Evolutionary conservation across 2,797 vertebrate genomes (phyloP), one percentile per base, ranked within the genome.

Genomic region (Gymnodraco acuticeps): DNA sequence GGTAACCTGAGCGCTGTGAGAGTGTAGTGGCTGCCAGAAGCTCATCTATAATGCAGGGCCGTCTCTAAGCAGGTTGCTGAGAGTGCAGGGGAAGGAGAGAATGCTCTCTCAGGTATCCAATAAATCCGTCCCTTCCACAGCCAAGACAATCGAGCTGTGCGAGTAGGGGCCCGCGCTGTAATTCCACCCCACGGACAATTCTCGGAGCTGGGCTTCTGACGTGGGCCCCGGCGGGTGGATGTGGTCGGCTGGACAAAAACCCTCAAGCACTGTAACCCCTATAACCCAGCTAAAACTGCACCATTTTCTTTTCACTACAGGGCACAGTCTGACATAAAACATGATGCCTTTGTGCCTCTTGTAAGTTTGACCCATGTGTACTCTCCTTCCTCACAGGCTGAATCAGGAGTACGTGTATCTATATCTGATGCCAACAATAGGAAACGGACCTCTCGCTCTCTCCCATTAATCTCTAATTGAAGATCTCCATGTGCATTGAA

Each of bases 11-110:
- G 89, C 63, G 85, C 82, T 89, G 89, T 91, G 89, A 90, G 93
- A 90, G 93, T 88, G 87, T 78, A 74, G 87, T 54, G 70, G 84
- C 83, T 94, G 91, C 91, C 88, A 92, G 86, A 46, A 88, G 84
- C 88, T 91, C 93, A 95, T 95, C 90, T 91, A 95, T 95, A 95
- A 96, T 96, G 93, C 91, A 96, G 83, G 77, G 45, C 58, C 71
- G 84, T 87, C 87, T 92, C 90, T 83, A 86, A 91, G 91, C 88
- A 80, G 84, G 85, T 85, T 93, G 93, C 95, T 85, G 95, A 96
- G 95, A 96, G 95, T 95, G 95, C 92, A 92, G 94, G 87, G 89
- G 84, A 94, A 94, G 90, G 92, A 90, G 93, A 95, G 94, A 92
- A 89, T 41, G 56, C 84, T 93, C 91, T 92, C 94, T 95, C 94